Evolutionary conservation across 2,888 invertebrate genomes (phyloP).

Genomic region (Erannis defoliaria): DNA sequence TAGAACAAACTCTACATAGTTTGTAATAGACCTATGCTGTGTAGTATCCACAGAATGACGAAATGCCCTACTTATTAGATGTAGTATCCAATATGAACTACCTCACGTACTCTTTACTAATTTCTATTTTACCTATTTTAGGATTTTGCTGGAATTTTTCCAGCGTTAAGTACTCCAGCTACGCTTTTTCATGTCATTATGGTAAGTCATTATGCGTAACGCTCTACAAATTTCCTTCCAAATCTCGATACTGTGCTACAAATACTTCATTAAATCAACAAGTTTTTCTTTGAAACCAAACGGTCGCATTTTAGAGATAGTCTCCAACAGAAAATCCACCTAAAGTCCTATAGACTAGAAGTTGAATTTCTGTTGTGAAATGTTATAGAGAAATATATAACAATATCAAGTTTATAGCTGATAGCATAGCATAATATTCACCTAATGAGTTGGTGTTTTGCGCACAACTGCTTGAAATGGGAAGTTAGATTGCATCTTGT

Average conservation of each 20-base stretch:
- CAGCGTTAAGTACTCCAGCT: no score
- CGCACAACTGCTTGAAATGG: conserved; percentile 40
- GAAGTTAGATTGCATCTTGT: conserved; percentile 40
- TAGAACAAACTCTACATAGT: no score
- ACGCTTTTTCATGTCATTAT: no score
- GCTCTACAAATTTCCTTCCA: conserved; percentile 35
- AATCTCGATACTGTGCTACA: conserved; percentile 40
- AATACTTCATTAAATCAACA: conserved; percentile 47
- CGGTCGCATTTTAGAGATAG: not conserved
- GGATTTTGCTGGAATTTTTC: no score
- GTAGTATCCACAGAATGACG: no score
- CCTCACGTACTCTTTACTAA: no score
- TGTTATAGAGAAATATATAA: conserved; percentile 37
- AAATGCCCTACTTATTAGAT: no score
- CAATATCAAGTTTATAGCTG: conserved; percentile 43
- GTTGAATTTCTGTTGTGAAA: not conserved
- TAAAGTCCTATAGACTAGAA: not conserved
- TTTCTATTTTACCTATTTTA: no score
- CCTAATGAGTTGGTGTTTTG: conserved; percentile 51
- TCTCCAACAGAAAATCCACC: conserved; percentile 8
- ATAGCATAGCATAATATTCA: conserved; percentile 52
- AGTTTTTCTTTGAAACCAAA: conserved; percentile 17
- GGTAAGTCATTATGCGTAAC: conserved; percentile 31
- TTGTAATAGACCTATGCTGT: no score
- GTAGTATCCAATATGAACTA: no score